These are phyloP conservation scores for Portevinia maculata DNA, from an alignment of 2,888 invertebrate genomes.

Conservation along the genomic window DNA sequence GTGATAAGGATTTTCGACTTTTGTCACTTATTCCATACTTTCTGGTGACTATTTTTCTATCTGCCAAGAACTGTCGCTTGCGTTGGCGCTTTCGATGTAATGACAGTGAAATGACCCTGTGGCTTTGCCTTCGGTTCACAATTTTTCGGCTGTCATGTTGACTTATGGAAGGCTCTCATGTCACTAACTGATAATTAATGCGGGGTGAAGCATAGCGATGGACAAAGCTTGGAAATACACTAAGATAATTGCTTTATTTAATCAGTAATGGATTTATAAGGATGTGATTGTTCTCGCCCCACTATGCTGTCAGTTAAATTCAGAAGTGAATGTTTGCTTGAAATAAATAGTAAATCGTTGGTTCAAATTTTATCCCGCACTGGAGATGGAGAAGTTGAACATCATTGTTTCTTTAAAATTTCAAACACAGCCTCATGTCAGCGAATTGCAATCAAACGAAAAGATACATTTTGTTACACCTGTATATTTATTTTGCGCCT, in stretches of 20 bases:
- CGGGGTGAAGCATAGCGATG: neutral
- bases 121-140: neutral
- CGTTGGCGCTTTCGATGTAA: neutral
- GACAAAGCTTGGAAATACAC: neutral
- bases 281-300: no score
- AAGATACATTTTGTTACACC: no score
- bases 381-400: no score
- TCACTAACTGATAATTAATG: neutral
- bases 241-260: neutral
- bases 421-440: no score
- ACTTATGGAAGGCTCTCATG: neutral
- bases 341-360: no score
- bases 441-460: no score
- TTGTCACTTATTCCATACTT: constrained; percentile 15
- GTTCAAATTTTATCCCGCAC: no score
- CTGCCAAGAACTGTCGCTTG: neutral
- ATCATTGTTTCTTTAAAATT: no score
- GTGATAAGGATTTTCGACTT: constrained; percentile 41
- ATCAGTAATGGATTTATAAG: no score
- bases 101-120: constrained; percentile 19
- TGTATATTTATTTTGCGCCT: no score
- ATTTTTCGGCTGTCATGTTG: constrained; percentile 15
- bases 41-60: neutral
- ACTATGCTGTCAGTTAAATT: no score
- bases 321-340: no score